Evolutionary conservation across 2,797 vertebrate genomes (phyloP), one percentile per base, ranked within the genome.

Genomic region (Anguilla pacifica): DNA sequence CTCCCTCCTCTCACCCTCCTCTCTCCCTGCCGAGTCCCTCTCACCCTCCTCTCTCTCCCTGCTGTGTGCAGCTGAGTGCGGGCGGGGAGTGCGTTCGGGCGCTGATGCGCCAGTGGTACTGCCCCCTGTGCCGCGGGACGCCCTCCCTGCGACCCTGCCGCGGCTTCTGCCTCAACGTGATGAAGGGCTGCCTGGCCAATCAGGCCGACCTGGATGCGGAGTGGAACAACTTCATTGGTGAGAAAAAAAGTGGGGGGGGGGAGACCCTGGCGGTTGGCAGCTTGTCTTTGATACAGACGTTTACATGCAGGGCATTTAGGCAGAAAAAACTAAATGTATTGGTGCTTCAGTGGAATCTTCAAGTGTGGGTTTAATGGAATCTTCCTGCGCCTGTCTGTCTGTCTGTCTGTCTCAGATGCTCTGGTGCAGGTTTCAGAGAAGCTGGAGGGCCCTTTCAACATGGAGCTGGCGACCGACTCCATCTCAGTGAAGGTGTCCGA

Each of bases 171-270:
- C 97, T 98, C 85, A 98, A 98, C 0, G 96, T 98, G 91, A 96
- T 97, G 96, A 97, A 97, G 92, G 97, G 97, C 91, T 98, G 97
- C 92, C 94, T 98, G 35, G 97, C 97, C 92, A 97, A 96, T 94
- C 95, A 95, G 93, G 96, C 96, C 0, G 96, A 97, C 89, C 93
- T 98, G 91, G 96, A 97, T 85, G 93, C 96, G 0, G 97, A 98
- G 86, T 98, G 98, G 98, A 97, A 96, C 89, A 96, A 95, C 91
- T 97, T 97, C 89, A 96, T 98, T 86, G 97, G 98, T 98, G 93
- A 94, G 95, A 92, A 87, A 86, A 2, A 10, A 61, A 6, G 19
- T 0, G 19, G 59, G 2, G 61, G 59, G 83, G 57, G 55, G 13
- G 82, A 31, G 1, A 6, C 53, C 28, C 51, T 6, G 35, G 53